Conservation (phyloP, 2,113 vertebrate genomes). For the Rattus rattus region DNA sequence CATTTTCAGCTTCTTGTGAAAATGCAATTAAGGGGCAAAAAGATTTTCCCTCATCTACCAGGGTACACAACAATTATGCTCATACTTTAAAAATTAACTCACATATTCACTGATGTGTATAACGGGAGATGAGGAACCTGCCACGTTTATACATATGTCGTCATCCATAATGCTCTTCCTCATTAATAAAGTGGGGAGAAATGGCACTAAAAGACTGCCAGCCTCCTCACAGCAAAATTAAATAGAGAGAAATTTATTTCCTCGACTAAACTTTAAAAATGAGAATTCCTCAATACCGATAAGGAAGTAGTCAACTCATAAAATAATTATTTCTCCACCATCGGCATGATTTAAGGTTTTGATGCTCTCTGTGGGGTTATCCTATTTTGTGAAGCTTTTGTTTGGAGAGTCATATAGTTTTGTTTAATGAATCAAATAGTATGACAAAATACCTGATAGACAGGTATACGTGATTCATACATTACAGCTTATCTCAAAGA, state of each 20-base stretch:
- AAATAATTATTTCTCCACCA: slow-evolving; percentile 66
- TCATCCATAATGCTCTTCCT: slow-evolving; percentile 40
- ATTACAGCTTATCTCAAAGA: background rate
- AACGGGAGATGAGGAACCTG: slow-evolving; percentile 8
- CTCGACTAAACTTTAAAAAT: slow-evolving; percentile 23
- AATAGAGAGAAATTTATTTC: background rate
- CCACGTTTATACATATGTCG: slow-evolving; percentile 9
- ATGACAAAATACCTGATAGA: slow-evolving; percentile 37
- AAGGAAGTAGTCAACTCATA: slow-evolving; percentile 3
- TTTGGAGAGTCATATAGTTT: slow-evolving; percentile 61
- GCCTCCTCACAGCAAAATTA: slow-evolving; percentile 47
- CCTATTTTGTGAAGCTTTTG: background rate
- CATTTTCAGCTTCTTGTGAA: slow-evolving; percentile 35
- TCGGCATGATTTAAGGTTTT: slow-evolving; percentile 24
- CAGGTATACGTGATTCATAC: background rate
- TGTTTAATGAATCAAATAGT: slow-evolving; percentile 59
- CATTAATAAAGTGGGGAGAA: slow-evolving; percentile 60
- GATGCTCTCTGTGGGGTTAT: background rate
- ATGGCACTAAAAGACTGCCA: slow-evolving; percentile 8
- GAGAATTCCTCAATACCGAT: background rate
- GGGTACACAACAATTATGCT: slow-evolving; percentile 25
- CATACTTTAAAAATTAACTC: slow-evolving; percentile 60
- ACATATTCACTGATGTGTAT: slow-evolving; percentile 48
- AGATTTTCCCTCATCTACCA: slow-evolving; percentile 32
- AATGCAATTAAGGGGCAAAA: slow-evolving; percentile 48